A percentile compares a stretch with the other conserved stretches of the same genome.
Conservation (phyloP, 2,888 invertebrate genomes). For the Stenodema calcarata region DNA sequence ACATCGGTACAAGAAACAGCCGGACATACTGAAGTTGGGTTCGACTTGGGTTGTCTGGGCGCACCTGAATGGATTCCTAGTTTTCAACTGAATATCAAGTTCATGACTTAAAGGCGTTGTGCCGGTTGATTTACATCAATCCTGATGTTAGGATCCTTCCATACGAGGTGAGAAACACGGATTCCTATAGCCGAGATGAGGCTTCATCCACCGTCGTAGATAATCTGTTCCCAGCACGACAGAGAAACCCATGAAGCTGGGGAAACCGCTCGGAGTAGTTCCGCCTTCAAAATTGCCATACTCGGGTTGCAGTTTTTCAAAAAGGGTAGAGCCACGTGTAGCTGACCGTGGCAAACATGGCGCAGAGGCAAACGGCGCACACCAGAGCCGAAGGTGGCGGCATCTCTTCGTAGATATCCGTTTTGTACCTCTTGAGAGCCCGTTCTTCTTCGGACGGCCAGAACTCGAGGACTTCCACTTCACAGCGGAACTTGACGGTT, state of each 20-base stretch:
- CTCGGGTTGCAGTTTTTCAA: background rate
- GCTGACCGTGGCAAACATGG: slow-evolving; percentile 52
- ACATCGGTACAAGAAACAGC: too few species aligned
- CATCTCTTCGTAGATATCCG: slow-evolving; percentile 47
- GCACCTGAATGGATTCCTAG: too few species aligned
- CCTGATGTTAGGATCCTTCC: too few species aligned
- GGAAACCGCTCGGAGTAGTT: background rate
- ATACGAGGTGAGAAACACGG: too few species aligned
- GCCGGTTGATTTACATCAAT: too few species aligned
- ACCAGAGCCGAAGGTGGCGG: slow-evolving; percentile 53
- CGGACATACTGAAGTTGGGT: too few species aligned
- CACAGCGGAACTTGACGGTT: slow-evolving; percentile 63
- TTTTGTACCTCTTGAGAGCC: background rate
- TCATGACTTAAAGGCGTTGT: too few species aligned
- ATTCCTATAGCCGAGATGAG: too few species aligned
- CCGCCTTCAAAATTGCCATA: background rate
- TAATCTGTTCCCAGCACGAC: too few species aligned
- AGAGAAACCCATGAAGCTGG: background rate
- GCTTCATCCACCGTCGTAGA: too few species aligned
- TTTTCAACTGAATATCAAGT: too few species aligned
- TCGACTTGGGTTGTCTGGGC: too few species aligned
- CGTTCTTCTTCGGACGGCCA: slow-evolving; percentile 50
- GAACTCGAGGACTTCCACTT: slow-evolving; percentile 59
- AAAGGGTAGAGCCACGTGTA: slow-evolving; percentile 52
- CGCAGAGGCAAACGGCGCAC: slow-evolving; percentile 51